Conservation (phyloP, 2,888 invertebrate species). For the Aphrophora alni region DNA sequence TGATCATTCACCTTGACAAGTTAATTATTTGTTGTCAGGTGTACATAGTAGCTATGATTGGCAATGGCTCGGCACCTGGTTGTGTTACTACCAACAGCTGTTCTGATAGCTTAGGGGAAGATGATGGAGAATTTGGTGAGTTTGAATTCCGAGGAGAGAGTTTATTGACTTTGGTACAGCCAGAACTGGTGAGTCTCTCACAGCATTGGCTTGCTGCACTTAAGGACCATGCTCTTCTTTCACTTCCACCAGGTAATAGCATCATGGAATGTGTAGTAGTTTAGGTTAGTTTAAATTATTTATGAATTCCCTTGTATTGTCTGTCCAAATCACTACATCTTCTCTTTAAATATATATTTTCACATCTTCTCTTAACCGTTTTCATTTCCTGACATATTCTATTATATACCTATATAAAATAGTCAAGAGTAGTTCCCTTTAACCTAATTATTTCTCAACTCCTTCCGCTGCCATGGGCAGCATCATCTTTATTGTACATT, state of each 20-base stretch:
- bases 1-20: no score
- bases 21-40: conserved; percentile 64
- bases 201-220: conserved; percentile 95
- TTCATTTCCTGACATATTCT: no score
- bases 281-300: no score
- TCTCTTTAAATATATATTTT: no score
- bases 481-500: no score
- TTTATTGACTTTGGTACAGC: conserved; percentile 88
- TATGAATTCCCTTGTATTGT: not conserved
- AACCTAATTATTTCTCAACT: no score
- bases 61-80: conserved; percentile 70
- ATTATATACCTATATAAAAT: no score
- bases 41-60: conserved; percentile 92
- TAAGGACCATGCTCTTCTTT: conserved; percentile 92
- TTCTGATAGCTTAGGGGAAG: conserved; percentile 59
- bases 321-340: no score
- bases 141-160: conserved; percentile 81
- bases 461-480: no score
- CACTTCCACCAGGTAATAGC: conserved; percentile 76
- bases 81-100: conserved; percentile 41
- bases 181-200: conserved; percentile 89
- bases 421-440: no score
- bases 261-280: no score
- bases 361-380: no score
- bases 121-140: conserved; percentile 71